phyloP scores from a whole-genome alignment of 2,113 vertebrate species.

The Toxotes jaculatrix region DNA sequence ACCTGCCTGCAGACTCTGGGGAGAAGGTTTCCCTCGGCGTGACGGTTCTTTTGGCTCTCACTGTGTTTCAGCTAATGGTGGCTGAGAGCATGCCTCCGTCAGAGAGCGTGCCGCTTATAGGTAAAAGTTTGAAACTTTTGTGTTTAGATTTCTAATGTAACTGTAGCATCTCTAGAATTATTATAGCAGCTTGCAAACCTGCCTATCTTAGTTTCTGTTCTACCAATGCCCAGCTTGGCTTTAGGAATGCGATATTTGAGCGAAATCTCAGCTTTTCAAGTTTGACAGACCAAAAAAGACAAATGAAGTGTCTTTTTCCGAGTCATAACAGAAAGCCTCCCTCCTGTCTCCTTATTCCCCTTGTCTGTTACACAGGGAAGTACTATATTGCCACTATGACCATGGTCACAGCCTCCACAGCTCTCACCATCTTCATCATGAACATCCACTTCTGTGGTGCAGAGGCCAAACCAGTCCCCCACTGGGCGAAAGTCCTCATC shows the following conservation, averaged over 20 bases:
- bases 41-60: slow-evolving; percentile 95
- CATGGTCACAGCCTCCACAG: slow-evolving; percentile 96
- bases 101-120: slow-evolving; percentile 96
- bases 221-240: neutral
- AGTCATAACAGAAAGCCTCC: neutral
- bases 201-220: neutral
- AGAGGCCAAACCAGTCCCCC: slow-evolving; percentile 95
- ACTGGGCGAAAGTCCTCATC: slow-evolving; percentile 95
- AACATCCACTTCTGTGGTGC: slow-evolving; percentile 97
- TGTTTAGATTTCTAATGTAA: neutral
- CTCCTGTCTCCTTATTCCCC: neutral
- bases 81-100: slow-evolving; percentile 99
- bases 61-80: slow-evolving; percentile 98
- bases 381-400: slow-evolving; percentile 99
- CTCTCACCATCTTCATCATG: slow-evolving; percentile 98
- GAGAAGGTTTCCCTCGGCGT: slow-evolving; percentile 98
- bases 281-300: neutral
- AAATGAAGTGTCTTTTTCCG: neutral
- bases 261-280: neutral
- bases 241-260: neutral
- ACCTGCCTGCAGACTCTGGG: slow-evolving; percentile 96
- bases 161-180: neutral
- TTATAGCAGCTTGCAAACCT: neutral
- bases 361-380: slow-evolving; percentile 87
- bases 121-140: slow-evolving; percentile 77